These are phyloP conservation scores for Lissonota sp. DNA, from an alignment of 2,888 invertebrate species.

Conservation along the genomic window DNA sequence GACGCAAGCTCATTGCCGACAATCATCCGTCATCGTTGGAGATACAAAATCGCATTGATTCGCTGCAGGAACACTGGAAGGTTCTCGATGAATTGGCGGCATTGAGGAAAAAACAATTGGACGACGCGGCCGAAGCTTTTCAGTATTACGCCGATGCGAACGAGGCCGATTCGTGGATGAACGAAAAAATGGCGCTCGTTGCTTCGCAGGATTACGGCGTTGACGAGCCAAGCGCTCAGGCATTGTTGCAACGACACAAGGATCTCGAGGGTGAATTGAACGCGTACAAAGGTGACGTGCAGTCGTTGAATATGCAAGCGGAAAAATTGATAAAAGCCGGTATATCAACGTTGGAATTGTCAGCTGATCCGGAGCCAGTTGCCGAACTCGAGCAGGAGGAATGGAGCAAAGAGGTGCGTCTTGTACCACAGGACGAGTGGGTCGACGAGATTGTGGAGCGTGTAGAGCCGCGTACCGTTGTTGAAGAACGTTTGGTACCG, in stretches of 20 bases:
- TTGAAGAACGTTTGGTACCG: slow-evolving; percentile 94
- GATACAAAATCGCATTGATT: slow-evolving; percentile 92
- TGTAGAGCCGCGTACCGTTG: slow-evolving; percentile 93
- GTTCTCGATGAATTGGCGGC: slow-evolving; percentile 93
- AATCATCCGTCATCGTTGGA: slow-evolving; percentile 93
- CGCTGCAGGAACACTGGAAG: slow-evolving; percentile 94
- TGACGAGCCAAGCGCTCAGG: slow-evolving; percentile 96
- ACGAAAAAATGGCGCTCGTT: slow-evolving; percentile 96
- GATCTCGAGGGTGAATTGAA: slow-evolving; percentile 95
- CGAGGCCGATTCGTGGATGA: slow-evolving; percentile 98
- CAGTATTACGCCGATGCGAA: slow-evolving; percentile 99
- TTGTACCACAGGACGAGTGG: slow-evolving; percentile 96
- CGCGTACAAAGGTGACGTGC: slow-evolving; percentile 94
- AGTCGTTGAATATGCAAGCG: slow-evolving; percentile 92
- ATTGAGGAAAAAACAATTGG: slow-evolving; percentile 89
- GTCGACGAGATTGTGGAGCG: slow-evolving; percentile 95
- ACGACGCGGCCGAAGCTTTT: slow-evolving; percentile 96
- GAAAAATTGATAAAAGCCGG: slow-evolving; percentile 90
- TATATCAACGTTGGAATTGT: slow-evolving; percentile 88
- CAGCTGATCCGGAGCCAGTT: slow-evolving; percentile 78
- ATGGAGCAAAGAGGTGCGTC: slow-evolving; percentile 88
- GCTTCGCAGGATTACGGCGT: slow-evolving; percentile 95
- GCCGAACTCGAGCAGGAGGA: slow-evolving; percentile 83
- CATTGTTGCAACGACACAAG: slow-evolving; percentile 93
- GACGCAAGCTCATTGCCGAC: slow-evolving; percentile 90